phyloP scores from a whole-genome alignment of 2,797 vertebrate genomes.

The Loris lydekkerianus region DNA sequence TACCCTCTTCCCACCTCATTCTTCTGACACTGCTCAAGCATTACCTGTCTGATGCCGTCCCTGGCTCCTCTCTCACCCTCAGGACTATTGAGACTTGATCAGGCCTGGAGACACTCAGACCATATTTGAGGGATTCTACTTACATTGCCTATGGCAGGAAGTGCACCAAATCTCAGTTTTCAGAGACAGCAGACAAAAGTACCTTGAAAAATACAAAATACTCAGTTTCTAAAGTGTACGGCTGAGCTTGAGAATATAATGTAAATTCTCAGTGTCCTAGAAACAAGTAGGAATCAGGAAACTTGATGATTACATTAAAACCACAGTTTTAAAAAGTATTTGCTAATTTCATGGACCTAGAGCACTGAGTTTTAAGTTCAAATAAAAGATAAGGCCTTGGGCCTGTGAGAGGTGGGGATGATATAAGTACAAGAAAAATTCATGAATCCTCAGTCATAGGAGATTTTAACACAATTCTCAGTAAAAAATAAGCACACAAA shows the following conservation, averaged over 20 bases:
- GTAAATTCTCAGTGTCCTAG: background rate
- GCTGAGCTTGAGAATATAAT: background rate
- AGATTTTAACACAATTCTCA: constrained; percentile 6
- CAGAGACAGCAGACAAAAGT: background rate
- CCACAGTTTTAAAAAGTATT: background rate
- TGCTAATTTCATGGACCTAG: background rate
- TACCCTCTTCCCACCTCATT: background rate
- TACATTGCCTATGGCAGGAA: background rate
- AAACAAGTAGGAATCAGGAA: background rate
- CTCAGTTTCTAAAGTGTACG: constrained; percentile 14
- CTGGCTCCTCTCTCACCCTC: background rate
- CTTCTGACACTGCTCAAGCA: background rate
- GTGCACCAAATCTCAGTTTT: constrained; percentile 14
- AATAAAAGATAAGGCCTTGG: background rate
- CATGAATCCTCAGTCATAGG: background rate
- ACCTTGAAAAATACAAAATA: constrained; percentile 38
- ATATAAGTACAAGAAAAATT: constrained; percentile 32
- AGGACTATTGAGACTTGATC: background rate
- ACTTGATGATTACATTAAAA: background rate
- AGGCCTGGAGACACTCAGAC: background rate
- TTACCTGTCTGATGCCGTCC: background rate
- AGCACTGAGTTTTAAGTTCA: background rate
- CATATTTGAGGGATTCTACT: background rate
- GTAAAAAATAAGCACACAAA: constrained; percentile 33
- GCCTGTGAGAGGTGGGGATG: background rate